A percentile compares a stretch with the other conserved stretches of the same genome.
Conservation (phyloP, 2,888 invertebrate species). For the Sphecodes monilicornis region DNA sequence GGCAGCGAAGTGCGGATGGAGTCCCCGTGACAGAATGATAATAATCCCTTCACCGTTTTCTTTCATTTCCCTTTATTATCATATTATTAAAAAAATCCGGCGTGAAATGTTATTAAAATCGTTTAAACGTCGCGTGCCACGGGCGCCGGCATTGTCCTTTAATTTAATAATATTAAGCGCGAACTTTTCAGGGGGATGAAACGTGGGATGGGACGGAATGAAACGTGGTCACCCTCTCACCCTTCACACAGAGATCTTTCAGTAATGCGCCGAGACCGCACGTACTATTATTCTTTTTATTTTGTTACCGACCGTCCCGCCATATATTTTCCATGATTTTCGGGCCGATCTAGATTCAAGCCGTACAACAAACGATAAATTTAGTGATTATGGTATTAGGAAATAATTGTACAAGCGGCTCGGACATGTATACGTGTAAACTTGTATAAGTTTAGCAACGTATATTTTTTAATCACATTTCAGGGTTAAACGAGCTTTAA, state of each 20-base stretch:
- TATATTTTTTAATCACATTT: no score
- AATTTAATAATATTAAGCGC: slow-evolving; percentile 83
- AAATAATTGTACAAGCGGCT: neutral
- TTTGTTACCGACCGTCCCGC: slow-evolving; percentile 47
- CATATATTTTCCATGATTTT: slow-evolving; percentile 30
- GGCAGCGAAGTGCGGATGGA: slow-evolving; percentile 65
- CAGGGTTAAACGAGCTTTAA: no score
- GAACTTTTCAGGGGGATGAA: slow-evolving; percentile 68
- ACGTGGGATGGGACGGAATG: slow-evolving; percentile 63
- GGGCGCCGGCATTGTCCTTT: slow-evolving; percentile 77
- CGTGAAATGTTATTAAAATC: slow-evolving; percentile 84
- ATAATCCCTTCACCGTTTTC: slow-evolving; percentile 81
- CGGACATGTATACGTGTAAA: no score
- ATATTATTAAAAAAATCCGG: slow-evolving; percentile 83
- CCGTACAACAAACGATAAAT: slow-evolving; percentile 33
- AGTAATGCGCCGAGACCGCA: slow-evolving; percentile 56
- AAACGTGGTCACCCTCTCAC: slow-evolving; percentile 31
- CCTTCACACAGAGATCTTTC: slow-evolving; percentile 52
- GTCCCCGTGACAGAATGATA: slow-evolving; percentile 80
- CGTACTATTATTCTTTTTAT: slow-evolving; percentile 53
- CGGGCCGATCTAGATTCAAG: neutral
- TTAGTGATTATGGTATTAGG: neutral
- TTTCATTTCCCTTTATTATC: slow-evolving; percentile 83
- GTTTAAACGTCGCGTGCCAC: slow-evolving; percentile 80
- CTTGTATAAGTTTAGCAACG: no score